Conservation (phyloP, 2,888 invertebrate genomes). For the Craniophora ligustri region DNA sequence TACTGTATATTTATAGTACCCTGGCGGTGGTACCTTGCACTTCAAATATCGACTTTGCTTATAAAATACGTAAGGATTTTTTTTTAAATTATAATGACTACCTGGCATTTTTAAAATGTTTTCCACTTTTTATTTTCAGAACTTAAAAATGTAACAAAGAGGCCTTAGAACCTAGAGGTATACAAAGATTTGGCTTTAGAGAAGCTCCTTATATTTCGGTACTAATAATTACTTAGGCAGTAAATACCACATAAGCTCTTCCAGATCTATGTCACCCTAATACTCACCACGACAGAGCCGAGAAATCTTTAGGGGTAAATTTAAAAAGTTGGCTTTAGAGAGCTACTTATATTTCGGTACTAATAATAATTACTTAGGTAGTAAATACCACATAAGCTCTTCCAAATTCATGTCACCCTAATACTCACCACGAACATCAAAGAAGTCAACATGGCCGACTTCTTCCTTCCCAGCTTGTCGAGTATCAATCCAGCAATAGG, state of each 20-base stretch:
- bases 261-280: slow-evolving; percentile 1
- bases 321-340: background rate
- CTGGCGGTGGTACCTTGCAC: too few species aligned
- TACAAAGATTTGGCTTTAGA: background rate
- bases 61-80: too few species aligned
- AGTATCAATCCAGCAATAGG: slow-evolving; percentile 63
- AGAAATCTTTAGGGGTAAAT: too few species aligned
- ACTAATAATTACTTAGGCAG: background rate
- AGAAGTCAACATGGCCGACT: slow-evolving; percentile 57
- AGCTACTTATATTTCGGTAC: background rate
- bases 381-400: background rate
- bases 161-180: too few species aligned
- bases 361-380: background rate
- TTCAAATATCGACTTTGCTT: too few species aligned
- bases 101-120: too few species aligned
- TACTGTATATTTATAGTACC: too few species aligned
- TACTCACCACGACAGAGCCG: slow-evolving; percentile 72
- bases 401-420: slow-evolving; percentile 1
- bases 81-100: too few species aligned
- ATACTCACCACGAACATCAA: slow-evolving; percentile 66
- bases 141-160: too few species aligned
- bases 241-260: background rate
- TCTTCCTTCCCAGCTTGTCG: slow-evolving; percentile 71
- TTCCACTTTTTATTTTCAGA: too few species aligned
- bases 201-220: background rate